Conservation (phyloP, 2,113 vertebrate genomes). For the Falcunculus frontatus region DNA sequence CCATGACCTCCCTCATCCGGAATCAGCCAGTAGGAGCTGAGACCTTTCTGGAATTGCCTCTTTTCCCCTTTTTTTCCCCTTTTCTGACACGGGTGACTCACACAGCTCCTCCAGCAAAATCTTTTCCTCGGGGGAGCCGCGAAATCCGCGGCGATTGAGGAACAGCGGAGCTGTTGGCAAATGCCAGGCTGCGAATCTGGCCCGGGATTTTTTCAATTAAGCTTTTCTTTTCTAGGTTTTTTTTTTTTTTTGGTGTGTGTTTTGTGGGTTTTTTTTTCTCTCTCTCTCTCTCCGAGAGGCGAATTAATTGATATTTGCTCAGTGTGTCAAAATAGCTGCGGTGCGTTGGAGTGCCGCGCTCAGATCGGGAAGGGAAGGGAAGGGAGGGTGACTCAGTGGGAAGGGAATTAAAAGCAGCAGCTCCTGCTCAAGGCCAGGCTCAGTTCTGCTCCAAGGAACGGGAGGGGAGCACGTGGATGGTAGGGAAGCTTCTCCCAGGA, state of each 20-base stretch:
- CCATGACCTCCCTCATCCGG: accelerated
- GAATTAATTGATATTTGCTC: constrained; percentile 63
- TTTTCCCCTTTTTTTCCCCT: not conserved
- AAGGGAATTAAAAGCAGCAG: constrained; percentile 46
- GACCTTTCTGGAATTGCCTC: not conserved
- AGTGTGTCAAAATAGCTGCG: constrained; percentile 46
- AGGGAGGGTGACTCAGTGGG: constrained; percentile 23
- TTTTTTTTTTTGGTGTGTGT: not conserved
- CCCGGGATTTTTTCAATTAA: constrained; percentile 14
- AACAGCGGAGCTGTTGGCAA: not conserved
- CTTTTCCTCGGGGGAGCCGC: not conserved
- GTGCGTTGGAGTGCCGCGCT: constrained; percentile 21
- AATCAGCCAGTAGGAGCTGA: not conserved
- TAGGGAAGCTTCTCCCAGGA: not conserved
- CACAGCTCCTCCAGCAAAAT: not conserved
- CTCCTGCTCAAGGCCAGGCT: constrained; percentile 31
- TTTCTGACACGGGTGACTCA: not conserved
- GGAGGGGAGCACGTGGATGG: not conserved
- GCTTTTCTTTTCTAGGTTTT: not conserved
- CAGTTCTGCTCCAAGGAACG: not conserved
- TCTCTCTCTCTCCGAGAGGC: not conserved
- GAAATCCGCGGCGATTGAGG: not conserved
- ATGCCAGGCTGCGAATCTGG: not conserved
- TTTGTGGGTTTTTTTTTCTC: not conserved
- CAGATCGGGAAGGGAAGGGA: not conserved